These are phyloP conservation scores for Molorchus minor DNA, from an alignment of 2,888 invertebrate genomes.

Conservation along the genomic window DNA sequence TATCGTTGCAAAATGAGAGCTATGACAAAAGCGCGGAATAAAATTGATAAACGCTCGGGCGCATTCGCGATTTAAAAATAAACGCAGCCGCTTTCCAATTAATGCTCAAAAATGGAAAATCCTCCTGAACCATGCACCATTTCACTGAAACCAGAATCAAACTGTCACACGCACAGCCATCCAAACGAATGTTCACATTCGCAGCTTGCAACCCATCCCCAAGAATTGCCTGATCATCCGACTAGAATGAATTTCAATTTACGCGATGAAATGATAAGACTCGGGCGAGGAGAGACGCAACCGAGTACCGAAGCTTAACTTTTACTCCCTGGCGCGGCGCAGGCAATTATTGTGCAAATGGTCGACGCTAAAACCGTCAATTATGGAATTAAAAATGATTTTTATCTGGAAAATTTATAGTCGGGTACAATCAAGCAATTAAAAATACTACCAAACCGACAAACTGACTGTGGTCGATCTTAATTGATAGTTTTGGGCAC, in stretches of 20 bases:
- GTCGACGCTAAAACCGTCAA: slow-evolving; percentile 36
- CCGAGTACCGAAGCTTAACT: slow-evolving; percentile 29
- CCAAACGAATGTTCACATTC: slow-evolving; percentile 35
- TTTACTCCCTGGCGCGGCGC: slow-evolving; percentile 29
- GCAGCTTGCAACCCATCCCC: slow-evolving; percentile 18
- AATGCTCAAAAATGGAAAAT: slow-evolving; percentile 61
- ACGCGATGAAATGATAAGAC: slow-evolving; percentile 57
- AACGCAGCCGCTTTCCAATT: slow-evolving; percentile 58
- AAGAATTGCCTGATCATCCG: slow-evolving; percentile 41
- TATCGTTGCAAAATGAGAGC: slow-evolving; percentile 31
- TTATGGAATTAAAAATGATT: slow-evolving; percentile 30
- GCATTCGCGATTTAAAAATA: slow-evolving; percentile 41
- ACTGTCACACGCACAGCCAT: slow-evolving; percentile 52
- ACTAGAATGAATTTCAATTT: slow-evolving; percentile 59
- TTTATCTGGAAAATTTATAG: slow-evolving; percentile 17
- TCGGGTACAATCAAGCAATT: neutral
- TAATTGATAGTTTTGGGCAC: neutral
- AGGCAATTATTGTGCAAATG: slow-evolving; percentile 35
- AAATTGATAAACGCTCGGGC: slow-evolving; percentile 38
- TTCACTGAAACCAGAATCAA: slow-evolving; percentile 58
- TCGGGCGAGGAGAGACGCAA: slow-evolving; percentile 43
- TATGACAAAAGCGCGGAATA: slow-evolving; percentile 39
- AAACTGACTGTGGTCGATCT: neutral
- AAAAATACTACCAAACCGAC: neutral
- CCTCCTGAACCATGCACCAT: slow-evolving; percentile 59